Conservation (phyloP, 1,140 invertebrate species). For the Coptotermes formosanus region DNA sequence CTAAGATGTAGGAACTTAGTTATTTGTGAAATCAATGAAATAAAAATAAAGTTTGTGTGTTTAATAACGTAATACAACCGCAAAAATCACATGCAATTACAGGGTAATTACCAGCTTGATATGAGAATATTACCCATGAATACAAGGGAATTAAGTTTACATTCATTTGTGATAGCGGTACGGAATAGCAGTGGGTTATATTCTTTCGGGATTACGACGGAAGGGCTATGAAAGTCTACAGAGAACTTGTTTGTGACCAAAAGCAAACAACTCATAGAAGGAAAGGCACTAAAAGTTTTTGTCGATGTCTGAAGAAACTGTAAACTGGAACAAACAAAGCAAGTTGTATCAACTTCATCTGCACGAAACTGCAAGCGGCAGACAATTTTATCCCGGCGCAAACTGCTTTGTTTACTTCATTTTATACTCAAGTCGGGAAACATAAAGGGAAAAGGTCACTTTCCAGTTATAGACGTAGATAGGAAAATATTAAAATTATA, state of each 20-base stretch:
- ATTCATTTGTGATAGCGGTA: neutral
- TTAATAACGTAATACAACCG: too few species aligned
- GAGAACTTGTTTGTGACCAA: neutral
- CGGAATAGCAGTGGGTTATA: neutral
- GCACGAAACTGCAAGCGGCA: neutral
- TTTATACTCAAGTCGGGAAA: neutral
- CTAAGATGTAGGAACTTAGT: too few species aligned
- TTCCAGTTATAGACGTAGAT: too few species aligned
- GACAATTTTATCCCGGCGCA: neutral
- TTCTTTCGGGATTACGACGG: neutral
- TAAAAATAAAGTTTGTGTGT: too few species aligned
- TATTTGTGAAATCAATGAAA: too few species aligned
- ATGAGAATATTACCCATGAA: neutral
- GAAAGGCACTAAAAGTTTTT: constrained; percentile 8
- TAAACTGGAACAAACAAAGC: neutral
- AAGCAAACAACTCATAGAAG: neutral
- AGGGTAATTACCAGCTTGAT: too few species aligned
- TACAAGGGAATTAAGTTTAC: neutral
- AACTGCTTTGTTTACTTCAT: neutral
- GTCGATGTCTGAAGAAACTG: neutral
- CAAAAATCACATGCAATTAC: too few species aligned
- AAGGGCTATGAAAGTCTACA: neutral
- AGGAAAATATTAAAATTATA: too few species aligned
- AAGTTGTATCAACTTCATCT: constrained; percentile 2
- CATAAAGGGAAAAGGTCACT: too few species aligned